Evolutionary conservation across 2,888 invertebrate species (phyloP), one percentile per base, ranked within the genome.

Genomic region (Malthinus flaveolus): DNA sequence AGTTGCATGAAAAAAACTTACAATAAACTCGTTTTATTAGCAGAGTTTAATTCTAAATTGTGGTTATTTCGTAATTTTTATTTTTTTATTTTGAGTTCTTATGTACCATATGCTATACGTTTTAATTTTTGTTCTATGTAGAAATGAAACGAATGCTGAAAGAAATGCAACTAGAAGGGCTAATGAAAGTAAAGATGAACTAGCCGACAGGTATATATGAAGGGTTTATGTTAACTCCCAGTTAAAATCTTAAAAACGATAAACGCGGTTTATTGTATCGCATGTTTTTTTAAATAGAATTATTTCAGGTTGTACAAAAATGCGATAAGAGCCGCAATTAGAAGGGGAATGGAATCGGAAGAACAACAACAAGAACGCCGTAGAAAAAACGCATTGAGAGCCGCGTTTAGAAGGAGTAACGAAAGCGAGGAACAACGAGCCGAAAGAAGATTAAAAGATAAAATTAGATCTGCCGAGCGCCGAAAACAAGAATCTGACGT

Each of bases 311-410:
- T 50, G 32, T 59, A 55, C 15, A 59, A 59, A 32, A 50, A 56
- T 46, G 51, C 49, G 9, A 42, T 59, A 13, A 36, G 56, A 15
- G 55, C 51, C 12, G 55, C 59, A 32, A 44, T 59, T 3, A 37
- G 55, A 12, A 39, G 62, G 12, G 61, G 58, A 10, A 42, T 54
- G 42, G 62, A 64, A 61, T 46, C 62, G 5, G 56, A 52, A 45
- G 48, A 56, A 31, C 46, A 59, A 52, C 54, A 42, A 34, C 10
- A 48, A 8, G 48, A 59, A 6, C 49, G 61, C 8, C 37, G 55
- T 31, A 13, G 46, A 44, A 62, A 55, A 49, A 59, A 62, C 34
- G 61, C 61, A 3, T 34, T 62, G 11, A 37, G 59, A 36, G 59
- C 56, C 31, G 51, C 61, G 1, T 44, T 13, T 35, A 50, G 55